Evolutionary conservation across 2,797 vertebrate species (phyloP), one percentile per base, ranked within the genome.

Genomic region (Miichthys miiuy): DNA sequence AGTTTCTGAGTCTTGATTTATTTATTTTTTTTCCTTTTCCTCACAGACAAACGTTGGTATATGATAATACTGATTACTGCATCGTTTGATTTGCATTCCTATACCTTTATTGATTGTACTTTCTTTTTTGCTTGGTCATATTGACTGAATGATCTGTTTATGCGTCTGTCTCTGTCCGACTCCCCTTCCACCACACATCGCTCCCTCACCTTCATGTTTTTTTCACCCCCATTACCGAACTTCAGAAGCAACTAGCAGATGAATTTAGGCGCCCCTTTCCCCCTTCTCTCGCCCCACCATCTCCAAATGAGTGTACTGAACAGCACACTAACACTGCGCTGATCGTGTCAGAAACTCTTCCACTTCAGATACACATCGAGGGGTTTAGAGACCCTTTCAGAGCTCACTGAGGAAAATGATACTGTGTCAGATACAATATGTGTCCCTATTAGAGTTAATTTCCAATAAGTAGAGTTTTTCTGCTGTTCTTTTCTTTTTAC

Each of bases 41-140:
- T 92, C 83, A 88, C 84, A 88, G 75, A 85, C 80, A 84, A 89
- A 85, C 6, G 9, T 51, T 79, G 78, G 69, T 88, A 79, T 84
- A 82, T 67, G 73, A 89, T 81, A 78, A 87, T 70, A 76, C 79
- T 84, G 76, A 91, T 79, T 82, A 88, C 72, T 86, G 85, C 88
- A 91, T 90, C 86, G 73, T 38, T 90, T 81, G 78, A 75, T 88
- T 91, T 88, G 81, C 87, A 89, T 92, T 86, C 77, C 79, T 84
- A 66, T 88, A 88, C 81, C 79, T 84, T 90, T 86, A 86, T 87
- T 80, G 87, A 90, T 83, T 85, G 81, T 90, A 87, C 80, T 85
- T 88, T 38, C 34, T 46, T 82, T 82, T 89, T 90, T 92, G 91
- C 90, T 90, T 91, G 83, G 86, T 93, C 91, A 90, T 87, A 85